Percentiles rank a stretch among this genome's conserved stretches.
Evolutionary conservation across 92 coral and sea anemone species (phyloP).

Genomic region (Siderastrea radians): DNA sequence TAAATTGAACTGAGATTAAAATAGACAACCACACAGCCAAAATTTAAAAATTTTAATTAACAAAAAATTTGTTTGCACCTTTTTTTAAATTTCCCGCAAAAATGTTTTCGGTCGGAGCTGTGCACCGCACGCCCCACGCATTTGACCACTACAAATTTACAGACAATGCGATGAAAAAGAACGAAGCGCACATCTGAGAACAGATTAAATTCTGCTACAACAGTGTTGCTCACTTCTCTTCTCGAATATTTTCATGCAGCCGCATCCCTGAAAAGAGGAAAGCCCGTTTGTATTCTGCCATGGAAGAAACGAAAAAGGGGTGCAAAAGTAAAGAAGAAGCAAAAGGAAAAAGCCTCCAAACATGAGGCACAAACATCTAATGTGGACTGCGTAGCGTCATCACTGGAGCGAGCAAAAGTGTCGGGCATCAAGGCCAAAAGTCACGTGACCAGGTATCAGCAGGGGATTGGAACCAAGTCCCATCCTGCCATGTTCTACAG

Average conservation of each 20-base stretch:
- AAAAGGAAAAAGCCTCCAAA: conserved; percentile 17
- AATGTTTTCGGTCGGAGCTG: too few species aligned
- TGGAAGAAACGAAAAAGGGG: conserved; percentile 73
- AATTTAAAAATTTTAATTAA: too few species aligned
- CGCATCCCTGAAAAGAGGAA: conserved; percentile 60
- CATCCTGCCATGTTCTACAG: conserved; percentile 85
- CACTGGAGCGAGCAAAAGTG: conserved; percentile 58
- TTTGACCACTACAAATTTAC: too few species aligned
- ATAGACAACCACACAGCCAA: too few species aligned
- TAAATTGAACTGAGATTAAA: too few species aligned
- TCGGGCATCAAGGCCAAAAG: conserved; percentile 52
- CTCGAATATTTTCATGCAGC: neutral
- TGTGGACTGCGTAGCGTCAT: conserved; percentile 72
- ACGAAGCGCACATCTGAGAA: too few species aligned
- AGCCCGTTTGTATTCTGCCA: conserved; percentile 82
- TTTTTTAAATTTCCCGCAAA: too few species aligned
- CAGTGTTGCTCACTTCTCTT: too few species aligned
- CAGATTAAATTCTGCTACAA: too few species aligned
- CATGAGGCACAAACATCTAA: conserved; percentile 9
- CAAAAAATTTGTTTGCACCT: too few species aligned
- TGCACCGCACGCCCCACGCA: too few species aligned
- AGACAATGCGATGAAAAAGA: too few species aligned
- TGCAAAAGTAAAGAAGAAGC: conserved; percentile 51
- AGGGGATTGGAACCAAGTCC: conserved; percentile 55
- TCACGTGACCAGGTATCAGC: conserved; percentile 18